A percentile compares a stretch with the other conserved stretches of the same genome.
Conservation (phyloP, 2,888 invertebrate genomes). For the Alsophila aescularia region DNA sequence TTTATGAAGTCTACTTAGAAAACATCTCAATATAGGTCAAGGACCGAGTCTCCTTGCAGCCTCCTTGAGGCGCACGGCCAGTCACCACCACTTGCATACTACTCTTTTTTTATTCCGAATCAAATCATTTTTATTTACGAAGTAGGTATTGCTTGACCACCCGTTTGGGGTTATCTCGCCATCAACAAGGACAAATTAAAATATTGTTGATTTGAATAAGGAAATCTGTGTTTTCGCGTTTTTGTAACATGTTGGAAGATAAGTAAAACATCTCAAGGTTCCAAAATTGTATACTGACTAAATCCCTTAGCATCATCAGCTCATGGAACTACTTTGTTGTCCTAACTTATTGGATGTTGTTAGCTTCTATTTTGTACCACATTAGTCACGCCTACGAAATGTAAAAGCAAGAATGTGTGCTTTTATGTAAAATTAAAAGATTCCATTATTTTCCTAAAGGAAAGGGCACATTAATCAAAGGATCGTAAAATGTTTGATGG, state of each 20-base stretch:
- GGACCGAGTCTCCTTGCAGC: conserved; percentile 79
- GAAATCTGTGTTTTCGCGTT: conserved; percentile 23
- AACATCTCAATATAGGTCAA: conserved; percentile 73
- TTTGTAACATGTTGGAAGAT: not conserved
- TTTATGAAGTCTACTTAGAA: conserved; percentile 26
- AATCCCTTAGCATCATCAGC: no score
- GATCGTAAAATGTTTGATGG: no score
- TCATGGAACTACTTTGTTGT: no score
- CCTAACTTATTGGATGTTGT: no score
- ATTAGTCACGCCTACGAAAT: no score
- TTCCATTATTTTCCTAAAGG: no score
- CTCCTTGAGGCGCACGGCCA: conserved; percentile 79
- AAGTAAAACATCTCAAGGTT: not conserved
- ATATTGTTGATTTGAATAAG: conserved; percentile 45
- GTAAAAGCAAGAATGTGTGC: no score
- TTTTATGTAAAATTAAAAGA: no score
- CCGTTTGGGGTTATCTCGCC: conserved; percentile 68
- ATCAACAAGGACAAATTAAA: conserved; percentile 72
- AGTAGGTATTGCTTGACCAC: conserved; percentile 70
- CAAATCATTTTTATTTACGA: conserved; percentile 82
- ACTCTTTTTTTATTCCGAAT: conserved; percentile 73
- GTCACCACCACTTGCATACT: conserved; percentile 68
- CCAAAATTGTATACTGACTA: not conserved
- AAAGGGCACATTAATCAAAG: no score
- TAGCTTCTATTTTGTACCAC: no score